Base-by-base conservation (phyloP, 2,888 invertebrate genomes). In the Phyto melanocephala region DNA sequence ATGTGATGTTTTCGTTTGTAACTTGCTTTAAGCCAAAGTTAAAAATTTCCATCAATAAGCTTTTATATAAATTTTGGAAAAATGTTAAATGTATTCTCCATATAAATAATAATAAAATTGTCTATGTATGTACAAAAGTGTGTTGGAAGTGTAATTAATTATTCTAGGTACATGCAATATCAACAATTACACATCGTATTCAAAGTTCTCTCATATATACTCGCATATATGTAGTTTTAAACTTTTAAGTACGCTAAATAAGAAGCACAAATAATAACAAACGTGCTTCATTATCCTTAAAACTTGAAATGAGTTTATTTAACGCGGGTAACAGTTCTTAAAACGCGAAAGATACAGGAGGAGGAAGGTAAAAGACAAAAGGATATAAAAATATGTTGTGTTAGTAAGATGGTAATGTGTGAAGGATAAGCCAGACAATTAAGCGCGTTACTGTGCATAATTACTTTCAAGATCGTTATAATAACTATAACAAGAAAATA, bases 401-500 rank as follows among this genome's bases (percentile, higher is more conserved):
- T 65, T 60, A 40, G 40, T 58, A 13, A 37, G 81, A 56, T 68
- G 13, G 42, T 17, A 47, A 17, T 24, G n/a, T 58, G 20, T 47
- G 52, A 45, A 56, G 45, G 72, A 62, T 81, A 74, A 81, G 74
- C 62, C 77, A 68, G 56, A 70, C 28, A 67, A 56, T 52, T 28
- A 62, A 58, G 85, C 85, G 86, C 87, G 85, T 84, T 84, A 84
- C 86, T 86, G 83, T 86, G 90, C 89, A 90, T 90, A 90, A 90
- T 91, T 90, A 90, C 90, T 91, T 90, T 89, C 89, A 90, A 90
- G 90, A 90, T 91, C 90, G 91, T 90, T 90, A 90, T 89, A 90
- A 50, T n/a, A 62, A n/a, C n/a, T n/a, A n/a, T n/a, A n/a, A 40
- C 28, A 89, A 89, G 85, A 88, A 87, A 88, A 90, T 90, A 90